These are phyloP conservation scores for Drosophila helvetica DNA, from an alignment of 2,888 invertebrate species.

Conservation along the genomic window DNA sequence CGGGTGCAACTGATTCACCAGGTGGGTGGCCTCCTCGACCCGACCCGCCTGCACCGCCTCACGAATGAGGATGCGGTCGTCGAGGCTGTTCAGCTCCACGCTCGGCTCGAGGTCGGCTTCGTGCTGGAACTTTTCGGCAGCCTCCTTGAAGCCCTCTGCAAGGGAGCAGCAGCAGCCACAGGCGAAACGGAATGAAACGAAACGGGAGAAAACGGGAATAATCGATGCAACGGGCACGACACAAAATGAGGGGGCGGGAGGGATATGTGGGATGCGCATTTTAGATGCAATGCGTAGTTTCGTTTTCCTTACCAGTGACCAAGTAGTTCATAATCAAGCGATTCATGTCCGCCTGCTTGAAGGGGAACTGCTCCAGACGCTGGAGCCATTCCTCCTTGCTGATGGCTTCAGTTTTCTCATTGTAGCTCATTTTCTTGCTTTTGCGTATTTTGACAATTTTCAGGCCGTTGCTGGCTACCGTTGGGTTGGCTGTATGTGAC, in stretches of 20 bases:
- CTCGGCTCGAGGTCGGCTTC: conserved; percentile 94
- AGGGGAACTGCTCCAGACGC: conserved; percentile 86
- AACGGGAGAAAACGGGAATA: neutral
- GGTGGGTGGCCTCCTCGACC: conserved; percentile 95
- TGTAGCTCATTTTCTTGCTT: conserved; percentile 83
- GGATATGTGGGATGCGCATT: neutral
- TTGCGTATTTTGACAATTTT: conserved; percentile 83
- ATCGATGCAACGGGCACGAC: neutral
- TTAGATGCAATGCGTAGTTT: neutral
- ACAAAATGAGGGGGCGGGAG: no score
- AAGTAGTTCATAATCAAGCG: conserved; percentile 99
- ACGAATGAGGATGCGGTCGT: conserved; percentile 95
- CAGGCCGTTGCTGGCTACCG: conserved; percentile 72
- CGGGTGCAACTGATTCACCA: conserved; percentile 97
- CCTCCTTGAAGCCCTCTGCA: conserved; percentile 97
- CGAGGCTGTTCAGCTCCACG: conserved; percentile 92
- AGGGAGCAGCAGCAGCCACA: no score
- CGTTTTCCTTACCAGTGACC: conserved; percentile 90
- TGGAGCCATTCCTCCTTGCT: conserved; percentile 83
- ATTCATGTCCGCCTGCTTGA: conserved; percentile 97
- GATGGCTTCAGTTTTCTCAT: conserved; percentile 82
- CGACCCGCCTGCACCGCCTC: conserved; percentile 96
- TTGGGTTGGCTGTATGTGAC: conserved; percentile 5
- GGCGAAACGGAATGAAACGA: neutral
- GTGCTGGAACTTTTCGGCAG: conserved; percentile 97